These are phyloP conservation scores for Strigops habroptila DNA, from an alignment of 2,113 vertebrate genomes.

Conservation along the genomic window DNA sequence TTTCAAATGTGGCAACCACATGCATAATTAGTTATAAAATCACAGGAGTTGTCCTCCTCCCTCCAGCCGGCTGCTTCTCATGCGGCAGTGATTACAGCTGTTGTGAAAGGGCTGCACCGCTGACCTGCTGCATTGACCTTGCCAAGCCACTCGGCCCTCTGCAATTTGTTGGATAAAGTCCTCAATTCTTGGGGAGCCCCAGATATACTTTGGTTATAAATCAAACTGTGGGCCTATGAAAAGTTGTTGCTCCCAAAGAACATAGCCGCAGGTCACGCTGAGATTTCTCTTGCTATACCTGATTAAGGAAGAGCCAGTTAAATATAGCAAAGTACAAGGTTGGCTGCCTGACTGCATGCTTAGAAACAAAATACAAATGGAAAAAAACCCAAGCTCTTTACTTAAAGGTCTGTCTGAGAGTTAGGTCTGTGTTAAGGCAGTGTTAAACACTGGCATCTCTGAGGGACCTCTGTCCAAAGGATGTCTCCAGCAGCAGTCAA, in stretches of 20 bases:
- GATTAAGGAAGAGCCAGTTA: not conserved
- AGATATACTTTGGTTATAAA: not conserved
- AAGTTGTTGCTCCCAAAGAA: not conserved
- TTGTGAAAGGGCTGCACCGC: not conserved
- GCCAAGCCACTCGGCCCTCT: not conserved
- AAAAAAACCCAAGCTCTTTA: not conserved
- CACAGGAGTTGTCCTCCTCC: not conserved
- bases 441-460: not conserved
- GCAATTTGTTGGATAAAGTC: not conserved
- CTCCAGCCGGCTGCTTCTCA: not conserved
- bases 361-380: not conserved
- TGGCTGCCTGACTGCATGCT: not conserved
- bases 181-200: not conserved
- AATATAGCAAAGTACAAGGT: not conserved
- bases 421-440: not conserved
- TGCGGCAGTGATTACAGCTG: not conserved
- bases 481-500: not conserved
- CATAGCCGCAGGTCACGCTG: rapidly evolving
- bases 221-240: not conserved
- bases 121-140: not conserved
- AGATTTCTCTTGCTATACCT: not conserved
- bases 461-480: not conserved
- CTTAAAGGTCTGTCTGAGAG: not conserved
- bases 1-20: constrained; percentile 45
- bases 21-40: constrained; percentile 30